phyloP scores from a whole-genome alignment of 2,797 vertebrate species.

The Phrynocephalus forsythii region DNA sequence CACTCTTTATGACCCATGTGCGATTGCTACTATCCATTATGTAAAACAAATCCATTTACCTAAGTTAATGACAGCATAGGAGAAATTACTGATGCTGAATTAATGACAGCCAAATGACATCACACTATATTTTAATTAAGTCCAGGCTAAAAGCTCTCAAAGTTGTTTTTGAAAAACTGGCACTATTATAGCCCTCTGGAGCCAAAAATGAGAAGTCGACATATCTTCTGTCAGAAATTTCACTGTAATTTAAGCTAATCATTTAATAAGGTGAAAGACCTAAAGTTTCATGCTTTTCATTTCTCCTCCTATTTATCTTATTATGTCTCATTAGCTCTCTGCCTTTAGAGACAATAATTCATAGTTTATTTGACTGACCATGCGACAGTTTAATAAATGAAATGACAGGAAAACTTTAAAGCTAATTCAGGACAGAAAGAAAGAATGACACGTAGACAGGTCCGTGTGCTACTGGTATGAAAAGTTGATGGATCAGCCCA shows the following conservation, averaged over 20 bases:
- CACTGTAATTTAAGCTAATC: slow-evolving; percentile 46
- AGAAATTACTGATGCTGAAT: slow-evolving; percentile 50
- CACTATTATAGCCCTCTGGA: slow-evolving; percentile 53
- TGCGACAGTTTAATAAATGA: slow-evolving; percentile 24
- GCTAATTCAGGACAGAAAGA: neutral
- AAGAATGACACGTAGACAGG: too few species aligned
- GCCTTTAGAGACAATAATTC: slow-evolving; percentile 54
- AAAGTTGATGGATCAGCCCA: neutral
- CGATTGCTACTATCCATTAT: slow-evolving; percentile 33
- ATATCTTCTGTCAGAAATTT: slow-evolving; percentile 61
- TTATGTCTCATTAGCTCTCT: slow-evolving; percentile 48
- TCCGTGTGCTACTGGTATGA: neutral
- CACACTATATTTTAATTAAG: slow-evolving; percentile 65
- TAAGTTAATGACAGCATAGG: slow-evolving; percentile 53
- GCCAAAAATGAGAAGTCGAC: slow-evolving; percentile 35
- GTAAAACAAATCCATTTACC: slow-evolving; percentile 65
- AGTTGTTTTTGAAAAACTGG: slow-evolving; percentile 53
- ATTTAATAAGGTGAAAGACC: slow-evolving; percentile 64
- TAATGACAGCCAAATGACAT: slow-evolving; percentile 53
- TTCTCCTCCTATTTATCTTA: slow-evolving; percentile 45
- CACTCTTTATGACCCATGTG: slow-evolving; percentile 22
- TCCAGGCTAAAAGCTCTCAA: slow-evolving; percentile 62
- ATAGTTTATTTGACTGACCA: slow-evolving; percentile 41
- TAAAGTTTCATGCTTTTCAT: slow-evolving; percentile 25
- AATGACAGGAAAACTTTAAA: neutral